Percentiles rank a stretch among this genome's conserved stretches.
Evolutionary conservation across 2,888 invertebrate genomes (phyloP).

Genomic region (Flexamia atlantica): DNA sequence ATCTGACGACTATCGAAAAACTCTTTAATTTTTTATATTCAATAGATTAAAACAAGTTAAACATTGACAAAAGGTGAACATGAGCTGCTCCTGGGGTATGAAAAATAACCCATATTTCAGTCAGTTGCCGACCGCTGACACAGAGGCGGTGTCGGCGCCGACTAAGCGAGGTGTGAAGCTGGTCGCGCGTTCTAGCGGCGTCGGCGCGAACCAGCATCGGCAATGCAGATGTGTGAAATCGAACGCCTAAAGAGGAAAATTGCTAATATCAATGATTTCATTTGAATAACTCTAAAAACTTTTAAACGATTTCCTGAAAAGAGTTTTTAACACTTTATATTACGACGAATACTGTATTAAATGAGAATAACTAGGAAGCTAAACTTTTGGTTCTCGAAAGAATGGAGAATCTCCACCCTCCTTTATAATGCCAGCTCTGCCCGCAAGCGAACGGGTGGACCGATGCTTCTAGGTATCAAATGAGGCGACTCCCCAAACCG

Average conservation of each 20-base stretch:
- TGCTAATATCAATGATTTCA: neutral
- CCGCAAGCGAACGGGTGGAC: neutral
- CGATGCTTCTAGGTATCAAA: slow-evolving; percentile 56
- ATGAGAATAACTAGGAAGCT: too few species aligned
- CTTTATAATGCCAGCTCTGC: neutral
- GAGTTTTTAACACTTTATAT: neutral
- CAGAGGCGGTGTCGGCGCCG: neutral
- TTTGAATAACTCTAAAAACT: neutral
- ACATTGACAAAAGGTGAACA: slow-evolving; percentile 29
- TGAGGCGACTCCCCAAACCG: slow-evolving; percentile 52
- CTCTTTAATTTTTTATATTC: too few species aligned
- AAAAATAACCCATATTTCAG: neutral
- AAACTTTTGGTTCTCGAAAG: slow-evolving; percentile 15
- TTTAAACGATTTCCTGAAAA: neutral
- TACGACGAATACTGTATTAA: too few species aligned
- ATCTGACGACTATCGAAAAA: too few species aligned
- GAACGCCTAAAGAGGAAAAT: neutral
- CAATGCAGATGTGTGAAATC: slow-evolving; percentile 19
- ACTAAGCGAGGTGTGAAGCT: neutral
- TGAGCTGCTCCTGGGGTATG: slow-evolving; percentile 32
- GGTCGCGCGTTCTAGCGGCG: slow-evolving; percentile 12
- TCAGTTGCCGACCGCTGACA: too few species aligned
- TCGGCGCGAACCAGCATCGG: neutral
- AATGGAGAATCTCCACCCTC: neutral
- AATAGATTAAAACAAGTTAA: neutral